Conservation (phyloP, 2,797 vertebrate species). For the Coilia nasus region DNA sequence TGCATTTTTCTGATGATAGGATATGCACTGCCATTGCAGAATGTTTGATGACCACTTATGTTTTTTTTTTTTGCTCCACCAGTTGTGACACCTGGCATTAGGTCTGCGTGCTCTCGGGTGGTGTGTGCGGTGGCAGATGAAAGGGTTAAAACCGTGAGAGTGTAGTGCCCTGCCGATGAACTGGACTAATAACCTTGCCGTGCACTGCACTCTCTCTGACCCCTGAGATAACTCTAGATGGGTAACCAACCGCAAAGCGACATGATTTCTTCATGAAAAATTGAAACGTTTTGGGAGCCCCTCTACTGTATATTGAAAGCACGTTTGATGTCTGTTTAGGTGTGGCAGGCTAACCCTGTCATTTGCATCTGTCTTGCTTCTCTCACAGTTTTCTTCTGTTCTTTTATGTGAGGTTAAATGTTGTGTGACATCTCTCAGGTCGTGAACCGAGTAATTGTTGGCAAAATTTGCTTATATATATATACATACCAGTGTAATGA, state of each 20-base stretch:
- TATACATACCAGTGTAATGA: neutral
- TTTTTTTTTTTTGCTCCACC: neutral
- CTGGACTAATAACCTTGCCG: slow-evolving; percentile 51
- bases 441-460: neutral
- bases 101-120: neutral
- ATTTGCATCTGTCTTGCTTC: neutral
- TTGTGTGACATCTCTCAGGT: neutral
- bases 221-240: slow-evolving; percentile 32
- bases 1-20: too few species aligned
- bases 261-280: slow-evolving; percentile 58
- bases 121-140: neutral
- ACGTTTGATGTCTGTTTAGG: neutral
- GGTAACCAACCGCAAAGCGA: slow-evolving; percentile 48
- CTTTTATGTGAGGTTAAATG: neutral
- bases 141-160: slow-evolving; percentile 40
- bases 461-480: neutral
- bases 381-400: neutral
- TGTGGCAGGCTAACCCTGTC: neutral
- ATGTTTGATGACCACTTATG: too few species aligned
- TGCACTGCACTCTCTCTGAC: slow-evolving; percentile 53
- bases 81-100: neutral
- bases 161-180: slow-evolving; percentile 34
- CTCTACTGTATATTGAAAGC: slow-evolving; percentile 2
- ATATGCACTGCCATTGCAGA: too few species aligned
- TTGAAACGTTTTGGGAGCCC: slow-evolving; percentile 43